Evolutionary conservation across 2,888 invertebrate species (phyloP).

Genomic region (Sylvicola fuscatus): DNA sequence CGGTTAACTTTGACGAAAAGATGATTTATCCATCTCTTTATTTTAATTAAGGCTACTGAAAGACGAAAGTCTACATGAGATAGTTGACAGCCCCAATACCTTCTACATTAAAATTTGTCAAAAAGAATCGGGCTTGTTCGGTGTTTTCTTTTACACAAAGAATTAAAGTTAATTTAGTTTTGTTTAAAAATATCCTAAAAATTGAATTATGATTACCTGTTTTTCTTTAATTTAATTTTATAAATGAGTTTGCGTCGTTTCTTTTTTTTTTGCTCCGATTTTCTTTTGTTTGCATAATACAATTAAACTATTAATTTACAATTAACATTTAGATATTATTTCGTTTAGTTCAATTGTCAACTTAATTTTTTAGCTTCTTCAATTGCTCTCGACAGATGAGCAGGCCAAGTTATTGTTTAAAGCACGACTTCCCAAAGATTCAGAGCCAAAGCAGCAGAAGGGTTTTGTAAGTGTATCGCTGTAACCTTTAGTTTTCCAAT

Average conservation of each 20-base stretch:
- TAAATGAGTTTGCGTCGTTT: background rate
- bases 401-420: conserved; percentile 6
- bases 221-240: no score
- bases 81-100: no score
- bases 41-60: no score
- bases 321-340: conserved; percentile 1
- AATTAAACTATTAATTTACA: conserved; percentile 2
- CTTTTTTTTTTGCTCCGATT: conserved; percentile 6
- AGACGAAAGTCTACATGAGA: no score
- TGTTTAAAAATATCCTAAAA: no score
- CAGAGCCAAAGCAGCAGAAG: background rate
- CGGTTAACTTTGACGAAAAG: no score
- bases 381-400: conserved; percentile 16
- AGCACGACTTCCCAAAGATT: background rate
- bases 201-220: no score
- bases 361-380: conserved; percentile 13
- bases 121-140: no score
- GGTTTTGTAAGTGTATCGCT: conserved; percentile 2
- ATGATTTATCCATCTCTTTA: no score
- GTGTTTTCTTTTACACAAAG: background rate
- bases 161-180: background rate
- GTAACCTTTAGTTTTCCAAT: no score
- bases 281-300: conserved; percentile 5
- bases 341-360: conserved; percentile 4
- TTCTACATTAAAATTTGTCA: no score